These are phyloP conservation scores for Pseudachorutes palmiensis DNA, from an alignment of 1,140 invertebrate genomes.

Conservation along the genomic window DNA sequence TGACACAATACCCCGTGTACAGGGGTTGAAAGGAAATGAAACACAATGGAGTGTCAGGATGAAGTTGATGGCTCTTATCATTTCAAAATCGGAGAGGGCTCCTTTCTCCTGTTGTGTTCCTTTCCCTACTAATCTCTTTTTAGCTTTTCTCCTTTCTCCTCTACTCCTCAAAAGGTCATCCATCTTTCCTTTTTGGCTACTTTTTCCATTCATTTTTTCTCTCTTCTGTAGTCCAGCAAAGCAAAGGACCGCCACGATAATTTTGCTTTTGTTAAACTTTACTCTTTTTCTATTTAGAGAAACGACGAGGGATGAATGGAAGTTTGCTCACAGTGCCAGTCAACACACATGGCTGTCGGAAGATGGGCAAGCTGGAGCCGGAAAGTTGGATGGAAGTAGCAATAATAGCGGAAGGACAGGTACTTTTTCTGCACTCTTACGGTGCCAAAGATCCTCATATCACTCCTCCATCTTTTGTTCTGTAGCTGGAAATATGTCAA, in stretches of 20 bases:
- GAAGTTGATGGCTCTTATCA: slow-evolving; percentile 7
- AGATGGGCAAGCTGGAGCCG: slow-evolving; percentile 10
- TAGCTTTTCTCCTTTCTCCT: not conserved
- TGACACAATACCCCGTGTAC: not conserved
- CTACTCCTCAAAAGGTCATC: not conserved
- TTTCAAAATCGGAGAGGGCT: not conserved
- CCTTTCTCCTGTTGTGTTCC: not conserved
- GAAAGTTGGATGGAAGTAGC: not conserved
- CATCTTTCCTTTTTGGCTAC: not conserved
- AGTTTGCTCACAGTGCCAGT: slow-evolving; percentile 27
- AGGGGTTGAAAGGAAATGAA: not conserved
- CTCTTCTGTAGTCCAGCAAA: not conserved
- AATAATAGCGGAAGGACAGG: not conserved
- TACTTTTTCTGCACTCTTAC: not conserved
- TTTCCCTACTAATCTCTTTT: not conserved
- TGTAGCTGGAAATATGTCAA: slow-evolving; percentile 23
- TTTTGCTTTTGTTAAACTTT: not conserved
- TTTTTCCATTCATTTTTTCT: not conserved
- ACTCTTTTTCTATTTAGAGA: slow-evolving; percentile 9
- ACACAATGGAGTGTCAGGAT: not conserved
- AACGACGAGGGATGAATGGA: slow-evolving; percentile 23
- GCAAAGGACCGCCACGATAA: not conserved
- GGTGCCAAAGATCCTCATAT: not conserved
- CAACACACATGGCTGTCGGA: slow-evolving; percentile 35
- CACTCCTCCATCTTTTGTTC: not conserved